These are phyloP conservation scores for Diorhabda elongata DNA, from an alignment of 1,140 invertebrate species.

Conservation along the genomic window DNA sequence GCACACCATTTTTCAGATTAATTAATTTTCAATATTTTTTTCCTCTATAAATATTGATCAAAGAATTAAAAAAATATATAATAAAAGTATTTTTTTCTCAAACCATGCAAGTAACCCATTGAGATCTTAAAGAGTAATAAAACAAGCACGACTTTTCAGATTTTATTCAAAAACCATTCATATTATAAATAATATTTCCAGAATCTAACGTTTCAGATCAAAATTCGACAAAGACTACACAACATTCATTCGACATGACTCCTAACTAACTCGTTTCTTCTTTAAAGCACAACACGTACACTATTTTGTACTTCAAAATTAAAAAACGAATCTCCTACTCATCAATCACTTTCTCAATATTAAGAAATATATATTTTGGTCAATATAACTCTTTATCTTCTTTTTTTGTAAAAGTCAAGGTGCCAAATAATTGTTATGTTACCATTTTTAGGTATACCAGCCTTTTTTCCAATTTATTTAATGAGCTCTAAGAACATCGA, in stretches of 20 bases:
- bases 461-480: too few relatives aligned
- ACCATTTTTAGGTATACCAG: too few relatives aligned
- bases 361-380: constrained; percentile 13
- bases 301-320: constrained; percentile 5
- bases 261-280: constrained; percentile 12
- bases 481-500: too few relatives aligned
- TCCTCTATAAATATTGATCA: too few relatives aligned
- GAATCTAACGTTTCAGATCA: constrained; percentile 25
- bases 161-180: constrained; percentile 29
- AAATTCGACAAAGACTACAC: constrained; percentile 25
- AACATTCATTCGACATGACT: constrained; percentile 24
- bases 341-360: neutral
- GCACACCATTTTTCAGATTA: too few relatives aligned
- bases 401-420: neutral
- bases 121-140: neutral
- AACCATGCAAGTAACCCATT: too few relatives aligned
- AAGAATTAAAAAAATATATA: too few relatives aligned
- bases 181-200: constrained; percentile 26
- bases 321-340: constrained; percentile 8
- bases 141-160: constrained; percentile 14
- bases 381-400: constrained; percentile 13
- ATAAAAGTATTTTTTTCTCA: too few relatives aligned
- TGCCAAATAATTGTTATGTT: neutral
- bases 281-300: constrained; percentile 24
- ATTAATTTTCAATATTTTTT: too few relatives aligned